Base-by-base conservation (phyloP, 2,113 vertebrate genomes). In the Zapus hudsonius region DNA sequence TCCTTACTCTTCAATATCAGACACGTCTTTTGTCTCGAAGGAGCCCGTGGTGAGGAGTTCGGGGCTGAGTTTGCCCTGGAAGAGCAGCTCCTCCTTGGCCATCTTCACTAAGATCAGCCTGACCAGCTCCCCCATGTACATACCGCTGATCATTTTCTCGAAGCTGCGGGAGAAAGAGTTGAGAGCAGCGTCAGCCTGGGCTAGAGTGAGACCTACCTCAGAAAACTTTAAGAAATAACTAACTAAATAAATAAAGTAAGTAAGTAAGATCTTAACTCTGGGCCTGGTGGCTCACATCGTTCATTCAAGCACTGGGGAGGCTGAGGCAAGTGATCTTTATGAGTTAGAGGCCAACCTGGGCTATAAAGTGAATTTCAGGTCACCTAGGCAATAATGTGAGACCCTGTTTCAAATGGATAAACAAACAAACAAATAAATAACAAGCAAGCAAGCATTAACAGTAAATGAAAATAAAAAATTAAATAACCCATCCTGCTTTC, bases 111-210 rank as follows among this genome's bases (percentile, higher is more conserved):
- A 97, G 97, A 99, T 99, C 70, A 99, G 98, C 10, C 99, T 98
- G 84, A 99, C 99, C 92, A 99, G 97, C 96, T 99, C 99, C 0
- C 99, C 99, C 99, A 99, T 99, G 98, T 99, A 99, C 99, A 99
- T 98, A 8, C 99, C 99, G 0, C 99, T 99, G 96, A 99, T 99
- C 99, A 99, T 99, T 98, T 99, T 99, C 98, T 99, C 99, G 97
- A 99, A 99, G 88, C 99, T 99, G 96, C 40, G 2, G 3, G 8
- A 33, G 76, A 31, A 84, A 93, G 10, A 87, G 4, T 52, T 10
- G 66, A 63, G 27, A 75, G 86, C 61, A 22, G 12, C 10, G 2
- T n/a, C 2, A n/a, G n/a, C n/a, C n/a, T n/a, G n/a, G n/a, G n/a
- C n/a, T n/a, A n/a, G n/a, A n/a, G n/a, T n/a, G n/a, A n/a, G n/a